phyloP scores from a whole-genome alignment of 2,888 invertebrate species.

The Caenorhabditis uteleia region DNA sequence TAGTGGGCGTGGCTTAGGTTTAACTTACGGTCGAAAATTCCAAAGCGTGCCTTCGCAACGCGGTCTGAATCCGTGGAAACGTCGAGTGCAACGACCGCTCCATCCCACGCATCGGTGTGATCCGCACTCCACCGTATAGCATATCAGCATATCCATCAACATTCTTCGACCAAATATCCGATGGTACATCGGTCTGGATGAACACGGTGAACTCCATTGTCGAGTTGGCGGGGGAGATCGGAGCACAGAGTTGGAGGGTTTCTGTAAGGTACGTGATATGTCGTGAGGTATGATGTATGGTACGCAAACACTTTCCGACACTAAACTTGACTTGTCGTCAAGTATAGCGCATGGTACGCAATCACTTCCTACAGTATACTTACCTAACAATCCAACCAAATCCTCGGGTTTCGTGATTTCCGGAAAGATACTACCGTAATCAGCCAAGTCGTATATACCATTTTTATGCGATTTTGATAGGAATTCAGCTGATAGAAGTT shows the following conservation, averaged over 20 bases:
- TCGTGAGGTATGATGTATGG: too few relatives aligned
- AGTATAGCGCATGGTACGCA: too few relatives aligned
- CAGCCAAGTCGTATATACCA: constrained; percentile 79
- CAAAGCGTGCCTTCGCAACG: constrained; percentile 76
- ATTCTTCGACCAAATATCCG: constrained; percentile 45
- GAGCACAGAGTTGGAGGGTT: constrained; percentile 75
- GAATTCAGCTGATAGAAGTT: constrained; percentile 74
- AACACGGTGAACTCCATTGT: constrained; percentile 80
- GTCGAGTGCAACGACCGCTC: constrained; percentile 77
- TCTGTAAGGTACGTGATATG: constrained; percentile 75
- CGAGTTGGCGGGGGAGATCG: constrained; percentile 69
- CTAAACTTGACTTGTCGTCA: too few relatives aligned
- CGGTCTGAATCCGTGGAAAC: constrained; percentile 77
- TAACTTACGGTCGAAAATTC: too few relatives aligned
- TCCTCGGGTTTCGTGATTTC: constrained; percentile 78
- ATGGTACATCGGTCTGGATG: constrained; percentile 68
- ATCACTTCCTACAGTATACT: too few relatives aligned
- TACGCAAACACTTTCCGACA: too few relatives aligned
- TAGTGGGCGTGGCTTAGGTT: too few relatives aligned
- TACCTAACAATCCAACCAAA: too few relatives aligned
- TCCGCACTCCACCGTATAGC: constrained; percentile 48
- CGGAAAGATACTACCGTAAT: constrained; percentile 79
- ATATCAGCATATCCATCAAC: constrained; percentile 36
- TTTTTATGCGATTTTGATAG: constrained; percentile 74
- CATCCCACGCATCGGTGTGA: constrained; percentile 73